Conservation (phyloP, 2,888 invertebrate species). For the Nemapogon koenigi region DNA sequence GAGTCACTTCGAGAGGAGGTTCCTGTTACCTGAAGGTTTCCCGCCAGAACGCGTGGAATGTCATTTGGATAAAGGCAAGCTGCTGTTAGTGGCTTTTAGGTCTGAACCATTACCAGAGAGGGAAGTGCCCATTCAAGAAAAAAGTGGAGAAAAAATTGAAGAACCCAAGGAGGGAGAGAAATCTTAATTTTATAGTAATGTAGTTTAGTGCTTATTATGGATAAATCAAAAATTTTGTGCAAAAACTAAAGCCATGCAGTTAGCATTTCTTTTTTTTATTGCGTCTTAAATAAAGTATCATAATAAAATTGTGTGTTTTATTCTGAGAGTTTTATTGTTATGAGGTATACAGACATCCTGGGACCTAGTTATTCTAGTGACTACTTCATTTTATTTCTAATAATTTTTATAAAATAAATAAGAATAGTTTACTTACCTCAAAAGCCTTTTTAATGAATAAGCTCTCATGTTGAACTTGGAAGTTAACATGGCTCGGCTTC, state of each 20-base stretch:
- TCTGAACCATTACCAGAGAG: constrained; percentile 39
- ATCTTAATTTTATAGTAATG: constrained; percentile 1
- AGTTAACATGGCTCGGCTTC: constrained; percentile 71
- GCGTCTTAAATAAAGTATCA: too few relatives aligned
- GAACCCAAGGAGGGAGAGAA: not conserved
- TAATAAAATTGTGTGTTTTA: too few relatives aligned
- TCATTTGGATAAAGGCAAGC: constrained; percentile 77
- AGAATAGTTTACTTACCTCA: constrained; percentile 56
- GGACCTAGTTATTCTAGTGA: too few relatives aligned
- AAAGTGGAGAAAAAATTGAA: constrained; percentile 4
- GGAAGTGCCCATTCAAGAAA: constrained; percentile 39
- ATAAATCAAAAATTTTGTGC: too few relatives aligned
- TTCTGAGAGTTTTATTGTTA: too few relatives aligned
- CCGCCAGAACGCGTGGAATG: constrained; percentile 77
- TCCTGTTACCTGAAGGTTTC: constrained; percentile 76
- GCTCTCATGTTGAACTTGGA: constrained; percentile 75
- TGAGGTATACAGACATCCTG: too few relatives aligned
- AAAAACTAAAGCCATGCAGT: too few relatives aligned
- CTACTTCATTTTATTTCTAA: not conserved
- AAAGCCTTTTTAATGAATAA: constrained; percentile 69
- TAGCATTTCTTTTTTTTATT: too few relatives aligned
- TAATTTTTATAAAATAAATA: not conserved
- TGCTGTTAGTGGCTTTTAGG: constrained; percentile 71
- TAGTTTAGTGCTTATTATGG: too few relatives aligned
- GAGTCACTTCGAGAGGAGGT: constrained; percentile 78